phyloP scores from a whole-genome alignment of 1,140 invertebrate genomes.

The Ectropis grisescens region DNA sequence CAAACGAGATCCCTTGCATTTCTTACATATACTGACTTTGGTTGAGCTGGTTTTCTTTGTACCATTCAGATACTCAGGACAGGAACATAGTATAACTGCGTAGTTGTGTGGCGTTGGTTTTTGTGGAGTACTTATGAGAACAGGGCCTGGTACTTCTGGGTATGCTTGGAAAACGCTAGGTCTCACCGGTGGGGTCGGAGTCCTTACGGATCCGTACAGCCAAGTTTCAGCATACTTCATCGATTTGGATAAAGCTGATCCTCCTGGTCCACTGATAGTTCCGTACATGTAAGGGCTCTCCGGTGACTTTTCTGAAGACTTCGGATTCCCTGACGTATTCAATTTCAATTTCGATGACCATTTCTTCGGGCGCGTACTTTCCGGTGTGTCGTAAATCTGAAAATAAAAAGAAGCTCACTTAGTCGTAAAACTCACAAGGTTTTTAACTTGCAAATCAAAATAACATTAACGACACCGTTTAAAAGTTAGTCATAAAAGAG shows the following conservation, averaged over 20 bases:
- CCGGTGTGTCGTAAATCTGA: constrained; percentile 56
- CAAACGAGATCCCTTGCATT: constrained; percentile 82
- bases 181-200: constrained; percentile 71
- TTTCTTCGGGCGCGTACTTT: constrained; percentile 51
- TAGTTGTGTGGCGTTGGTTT: constrained; percentile 69
- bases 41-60: constrained; percentile 78
- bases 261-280: constrained; percentile 62
- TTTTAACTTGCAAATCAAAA: too few relatives aligned
- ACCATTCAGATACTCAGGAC: constrained; percentile 80
- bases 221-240: constrained; percentile 88
- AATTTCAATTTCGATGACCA: constrained; percentile 62
- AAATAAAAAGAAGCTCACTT: constrained; percentile 30
- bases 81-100: constrained; percentile 81
- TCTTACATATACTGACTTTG: constrained; percentile 80
- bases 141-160: constrained; percentile 70
- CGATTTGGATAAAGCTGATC: constrained; percentile 78
- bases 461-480: too few relatives aligned
- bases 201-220: constrained; percentile 82
- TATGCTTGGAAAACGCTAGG: constrained; percentile 66
- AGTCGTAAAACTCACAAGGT: too few relatives aligned
- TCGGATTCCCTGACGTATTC: constrained; percentile 53
- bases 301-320: constrained; percentile 58
- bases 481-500: not conserved
- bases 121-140: constrained; percentile 65
- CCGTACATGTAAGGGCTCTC: constrained; percentile 61